Evolutionary conservation across 2,113 vertebrate species (phyloP), one percentile per base, ranked within the genome.

Genomic region (Cyprinodon tularosa): DNA sequence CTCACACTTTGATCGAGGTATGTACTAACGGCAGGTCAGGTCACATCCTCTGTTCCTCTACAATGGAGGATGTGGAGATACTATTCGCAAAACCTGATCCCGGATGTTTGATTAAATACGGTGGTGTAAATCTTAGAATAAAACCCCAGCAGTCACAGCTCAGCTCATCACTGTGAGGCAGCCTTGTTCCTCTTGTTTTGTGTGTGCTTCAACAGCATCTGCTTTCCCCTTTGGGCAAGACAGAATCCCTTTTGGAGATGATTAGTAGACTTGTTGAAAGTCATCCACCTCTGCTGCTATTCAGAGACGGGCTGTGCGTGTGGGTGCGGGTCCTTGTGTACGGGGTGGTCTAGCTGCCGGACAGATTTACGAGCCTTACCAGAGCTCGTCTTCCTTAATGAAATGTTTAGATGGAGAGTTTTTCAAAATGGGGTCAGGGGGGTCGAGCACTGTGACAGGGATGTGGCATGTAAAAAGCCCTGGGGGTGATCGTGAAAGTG

Each of bases 351-450:
- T 82, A 1, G 80, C 84, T 74, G 69, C 48, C 13, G 68, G 86
- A 90, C 78, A 91, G 87, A 90, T 93, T 93, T 93, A 91, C 48
- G 37, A 76, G 87, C 78, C 66, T 65, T 59, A 73, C 63, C 64
- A 69, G 72, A 57, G 53, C 88, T 85, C 76, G 72, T 85, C 79
- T 86, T 87, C 59, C 69, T 85, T 90, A 91, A 92, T 92, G 84
- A 92, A 93, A 93, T 92, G 86, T 93, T 94, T 91, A 87, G 87
- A 81, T n/a, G 40, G 68, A 84, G 74, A 40, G 47, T 90, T 86
- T 89, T 80, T 85, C 76, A 92, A 87, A 90, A 92, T 87, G 75
- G 87, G 92, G 91, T 92, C 82, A 9, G 66, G 14, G 69, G 83
- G 89, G 87, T 93, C 86, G 75, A 59, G 71, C 78, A 60, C 80